A percentile compares a stretch with the other conserved stretches of the same genome.
Evolutionary conservation across 2,113 vertebrate genomes (phyloP).

Genomic region (Syngnathus scovelli): DNA sequence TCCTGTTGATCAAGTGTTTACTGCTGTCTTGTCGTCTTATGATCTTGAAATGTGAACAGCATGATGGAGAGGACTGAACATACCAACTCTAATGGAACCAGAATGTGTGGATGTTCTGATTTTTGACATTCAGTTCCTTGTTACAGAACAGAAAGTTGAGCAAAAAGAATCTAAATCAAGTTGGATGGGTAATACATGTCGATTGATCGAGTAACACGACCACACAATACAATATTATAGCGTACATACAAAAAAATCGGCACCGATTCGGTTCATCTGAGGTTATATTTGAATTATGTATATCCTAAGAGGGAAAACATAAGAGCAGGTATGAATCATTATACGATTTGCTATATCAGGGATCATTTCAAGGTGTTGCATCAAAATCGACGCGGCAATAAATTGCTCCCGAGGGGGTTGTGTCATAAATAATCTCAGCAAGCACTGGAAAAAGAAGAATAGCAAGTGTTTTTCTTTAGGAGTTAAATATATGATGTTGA

Average conservation of each 20-base stretch:
- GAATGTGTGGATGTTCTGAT: neutral
- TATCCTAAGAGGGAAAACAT: neutral
- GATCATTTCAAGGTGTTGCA: neutral
- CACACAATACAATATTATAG: neutral
- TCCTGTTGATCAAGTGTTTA: too few species aligned
- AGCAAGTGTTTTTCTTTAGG: neutral
- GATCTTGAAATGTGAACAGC: neutral
- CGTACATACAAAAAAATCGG: neutral
- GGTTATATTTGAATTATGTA: neutral
- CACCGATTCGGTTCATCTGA: neutral
- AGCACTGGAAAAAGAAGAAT: constrained; percentile 3
- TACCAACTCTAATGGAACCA: neutral
- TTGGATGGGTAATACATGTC: neutral
- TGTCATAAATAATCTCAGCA: neutral
- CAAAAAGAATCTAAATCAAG: neutral
- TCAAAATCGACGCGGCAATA: neutral
- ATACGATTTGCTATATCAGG: too few species aligned
- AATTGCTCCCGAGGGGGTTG: neutral
- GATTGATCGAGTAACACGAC: neutral
- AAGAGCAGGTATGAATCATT: neutral
- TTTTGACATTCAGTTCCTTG: neutral
- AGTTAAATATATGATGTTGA: constrained; percentile 7
- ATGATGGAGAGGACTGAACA: neutral
- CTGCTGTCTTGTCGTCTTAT: neutral
- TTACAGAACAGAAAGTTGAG: neutral